Evolutionary conservation across 2,113 vertebrate species (phyloP).

Genomic region (Leptosomus discolor): DNA sequence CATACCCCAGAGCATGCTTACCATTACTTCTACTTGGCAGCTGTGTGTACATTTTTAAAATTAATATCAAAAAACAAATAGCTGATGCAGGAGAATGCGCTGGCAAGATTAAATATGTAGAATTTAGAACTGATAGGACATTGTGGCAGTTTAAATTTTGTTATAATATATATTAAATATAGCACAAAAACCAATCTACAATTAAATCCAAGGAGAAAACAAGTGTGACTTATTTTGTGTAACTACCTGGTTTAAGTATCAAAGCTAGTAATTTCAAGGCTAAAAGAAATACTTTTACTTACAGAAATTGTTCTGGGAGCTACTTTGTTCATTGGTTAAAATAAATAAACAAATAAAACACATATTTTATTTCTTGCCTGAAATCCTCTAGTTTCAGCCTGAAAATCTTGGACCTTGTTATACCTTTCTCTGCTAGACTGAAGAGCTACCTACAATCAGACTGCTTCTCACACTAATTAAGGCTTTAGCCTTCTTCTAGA

Average conservation of each 20-base stretch:
- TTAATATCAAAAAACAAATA: not conserved
- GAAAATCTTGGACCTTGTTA: not conserved
- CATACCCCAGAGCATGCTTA: not conserved
- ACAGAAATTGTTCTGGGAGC: not conserved
- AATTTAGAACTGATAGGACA: not conserved
- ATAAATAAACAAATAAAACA: not conserved
- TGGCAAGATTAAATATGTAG: not conserved
- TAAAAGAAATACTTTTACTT: not conserved
- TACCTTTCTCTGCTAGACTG: not conserved
- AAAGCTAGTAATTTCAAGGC: not conserved
- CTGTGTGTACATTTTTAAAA: not conserved
- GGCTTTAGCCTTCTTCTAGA: not conserved
- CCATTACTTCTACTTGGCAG: not conserved
- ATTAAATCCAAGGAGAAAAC: not conserved
- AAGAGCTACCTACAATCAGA: not conserved
- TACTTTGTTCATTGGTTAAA: not conserved
- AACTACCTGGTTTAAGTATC: not conserved
- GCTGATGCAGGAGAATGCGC: not conserved
- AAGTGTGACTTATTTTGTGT: not conserved
- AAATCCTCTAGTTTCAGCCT: not conserved
- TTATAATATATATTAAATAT: not conserved
- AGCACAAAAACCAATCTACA: not conserved
- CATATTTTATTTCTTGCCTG: not conserved
- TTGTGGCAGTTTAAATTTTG: not conserved
- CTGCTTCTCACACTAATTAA: not conserved